phyloP scores from a whole-genome alignment of 2,888 invertebrate species.

The Amphipyra berbera region DNA sequence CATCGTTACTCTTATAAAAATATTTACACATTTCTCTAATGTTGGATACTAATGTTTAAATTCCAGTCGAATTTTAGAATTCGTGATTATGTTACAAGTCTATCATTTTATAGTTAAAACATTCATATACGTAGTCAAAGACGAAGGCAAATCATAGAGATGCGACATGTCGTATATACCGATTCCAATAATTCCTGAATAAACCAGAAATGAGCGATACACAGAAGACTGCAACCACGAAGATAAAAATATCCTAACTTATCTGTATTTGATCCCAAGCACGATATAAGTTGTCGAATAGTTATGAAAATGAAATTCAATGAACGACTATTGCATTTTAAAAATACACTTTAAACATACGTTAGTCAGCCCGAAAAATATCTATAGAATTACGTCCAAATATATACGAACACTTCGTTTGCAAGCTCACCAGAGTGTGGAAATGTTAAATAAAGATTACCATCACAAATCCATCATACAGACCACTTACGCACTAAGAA shows the following conservation, averaged over 20 bases:
- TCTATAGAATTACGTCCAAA: slow-evolving; percentile 59
- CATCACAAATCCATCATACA: slow-evolving; percentile 81
- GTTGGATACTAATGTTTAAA: slow-evolving; percentile 70
- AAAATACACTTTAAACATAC: slow-evolving; percentile 55
- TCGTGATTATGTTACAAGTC: slow-evolving; percentile 76
- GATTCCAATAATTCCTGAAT: slow-evolving; percentile 49
- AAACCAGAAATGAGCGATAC: slow-evolving; percentile 41
- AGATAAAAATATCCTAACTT: slow-evolving; percentile 77
- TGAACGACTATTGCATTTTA: slow-evolving; percentile 53
- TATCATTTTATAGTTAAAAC: slow-evolving; percentile 63
- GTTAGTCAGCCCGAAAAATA: slow-evolving; percentile 64
- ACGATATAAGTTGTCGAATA: slow-evolving; percentile 79
- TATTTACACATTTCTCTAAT: slow-evolving; percentile 78
- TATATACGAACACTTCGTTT: slow-evolving; percentile 63
- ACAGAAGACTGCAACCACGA: slow-evolving; percentile 32
- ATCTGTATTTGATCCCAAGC: slow-evolving; percentile 88
- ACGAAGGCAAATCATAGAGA: slow-evolving; percentile 61
- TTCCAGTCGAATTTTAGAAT: slow-evolving; percentile 79
- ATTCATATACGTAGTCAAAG: slow-evolving; percentile 54
- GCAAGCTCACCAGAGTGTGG: slow-evolving; percentile 73
- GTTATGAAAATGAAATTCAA: slow-evolving; percentile 63
- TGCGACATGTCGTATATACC: slow-evolving; percentile 40
- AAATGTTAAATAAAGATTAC: slow-evolving; percentile 62
- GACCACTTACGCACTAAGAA: slow-evolving; percentile 87
- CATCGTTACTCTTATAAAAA: slow-evolving; percentile 69